A percentile compares a stretch with the other conserved stretches of the same genome.
Evolutionary conservation across 2,888 invertebrate species (phyloP).

Genomic region (Apeira syringaria): DNA sequence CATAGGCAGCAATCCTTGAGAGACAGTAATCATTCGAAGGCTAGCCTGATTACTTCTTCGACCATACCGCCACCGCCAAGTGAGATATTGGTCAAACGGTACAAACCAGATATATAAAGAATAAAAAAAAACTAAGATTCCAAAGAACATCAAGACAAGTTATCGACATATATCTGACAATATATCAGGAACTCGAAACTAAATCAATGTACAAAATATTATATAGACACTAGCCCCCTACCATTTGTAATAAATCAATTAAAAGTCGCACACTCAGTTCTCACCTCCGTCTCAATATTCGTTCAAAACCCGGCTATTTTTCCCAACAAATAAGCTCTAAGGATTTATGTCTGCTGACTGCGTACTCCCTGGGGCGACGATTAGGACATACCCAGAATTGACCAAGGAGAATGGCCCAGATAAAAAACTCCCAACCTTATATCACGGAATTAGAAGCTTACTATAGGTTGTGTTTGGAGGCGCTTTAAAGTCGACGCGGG

Average conservation of each 20-base stretch:
- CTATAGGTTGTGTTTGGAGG: slow-evolving; percentile 28
- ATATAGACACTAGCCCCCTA: no score
- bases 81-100: no score
- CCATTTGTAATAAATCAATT: slow-evolving; percentile 42
- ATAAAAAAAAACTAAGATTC: no score
- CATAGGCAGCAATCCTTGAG: no score
- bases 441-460: slow-evolving; percentile 49
- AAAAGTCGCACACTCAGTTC: slow-evolving; percentile 25
- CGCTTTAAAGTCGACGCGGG: slow-evolving; percentile 31
- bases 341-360: slow-evolving; percentile 48
- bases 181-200: no score
- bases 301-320: slow-evolving; percentile 40
- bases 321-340: slow-evolving; percentile 52
- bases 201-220: no score
- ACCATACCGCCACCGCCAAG: no score
- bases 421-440: slow-evolving; percentile 48
- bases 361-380: slow-evolving; percentile 29
- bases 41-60: no score
- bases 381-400: slow-evolving; percentile 27
- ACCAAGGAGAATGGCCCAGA: slow-evolving; percentile 30
- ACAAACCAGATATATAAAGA: no score
- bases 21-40: no score
- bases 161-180: no score
- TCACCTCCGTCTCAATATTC: slow-evolving; percentile 23
- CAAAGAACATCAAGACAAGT: no score